Evolutionary conservation across 2,113 vertebrate genomes (phyloP).

Genomic region (Montifringilla adamsi): DNA sequence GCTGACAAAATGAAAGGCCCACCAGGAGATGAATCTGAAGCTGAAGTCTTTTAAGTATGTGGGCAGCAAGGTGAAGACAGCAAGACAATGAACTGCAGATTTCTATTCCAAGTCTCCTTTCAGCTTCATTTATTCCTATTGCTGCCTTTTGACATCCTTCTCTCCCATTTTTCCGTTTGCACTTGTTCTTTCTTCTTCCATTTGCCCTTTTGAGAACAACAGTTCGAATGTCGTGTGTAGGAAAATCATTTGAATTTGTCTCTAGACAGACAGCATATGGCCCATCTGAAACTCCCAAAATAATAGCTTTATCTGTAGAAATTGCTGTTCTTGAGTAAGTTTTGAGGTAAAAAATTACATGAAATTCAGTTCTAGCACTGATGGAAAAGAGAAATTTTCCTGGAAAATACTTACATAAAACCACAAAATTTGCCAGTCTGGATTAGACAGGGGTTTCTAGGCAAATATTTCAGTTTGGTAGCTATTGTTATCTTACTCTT

Average conservation of each 20-base stretch:
- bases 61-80: slow-evolving; percentile 45
- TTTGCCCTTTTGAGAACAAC: background rate
- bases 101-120: background rate
- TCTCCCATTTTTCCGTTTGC: background rate
- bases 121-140: background rate
- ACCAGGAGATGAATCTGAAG: slow-evolving; percentile 38
- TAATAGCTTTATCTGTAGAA: background rate
- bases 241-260: background rate
- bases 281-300: background rate
- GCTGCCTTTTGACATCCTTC: background rate
- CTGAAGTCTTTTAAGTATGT: slow-evolving; percentile 18
- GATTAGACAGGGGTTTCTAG: background rate
- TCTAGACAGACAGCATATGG: background rate
- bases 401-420: background rate
- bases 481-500: background rate
- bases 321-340: background rate
- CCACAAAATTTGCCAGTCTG: background rate
- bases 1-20: slow-evolving; percentile 50
- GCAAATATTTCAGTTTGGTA: background rate
- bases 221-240: background rate
- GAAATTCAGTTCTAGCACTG: background rate
- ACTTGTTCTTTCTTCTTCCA: background rate
- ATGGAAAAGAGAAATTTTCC: background rate
- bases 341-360: background rate
- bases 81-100: background rate